Conservation (phyloP, 2,888 invertebrate genomes). For the Stenchaetothrips biformis region DNA sequence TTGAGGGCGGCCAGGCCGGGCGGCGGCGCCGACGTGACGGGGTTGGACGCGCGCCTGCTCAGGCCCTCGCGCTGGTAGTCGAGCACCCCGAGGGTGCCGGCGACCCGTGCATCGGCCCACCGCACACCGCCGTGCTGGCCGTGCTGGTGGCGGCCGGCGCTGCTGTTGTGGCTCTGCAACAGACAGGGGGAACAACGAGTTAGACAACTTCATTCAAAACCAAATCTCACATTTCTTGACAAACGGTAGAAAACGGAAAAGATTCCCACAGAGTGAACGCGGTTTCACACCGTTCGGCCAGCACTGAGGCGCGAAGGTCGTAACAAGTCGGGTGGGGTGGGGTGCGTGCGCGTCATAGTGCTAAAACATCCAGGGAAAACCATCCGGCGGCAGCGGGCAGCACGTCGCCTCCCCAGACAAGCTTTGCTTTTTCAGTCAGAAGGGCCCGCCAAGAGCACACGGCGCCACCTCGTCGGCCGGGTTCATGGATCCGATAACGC, state of each 20-base stretch:
- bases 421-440: too few species aligned
- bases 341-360: too few species aligned
- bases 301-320: conserved; percentile 4
- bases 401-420: not conserved
- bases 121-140: conserved; percentile 16
- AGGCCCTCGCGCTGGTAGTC: conserved; percentile 30
- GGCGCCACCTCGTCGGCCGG: too few species aligned
- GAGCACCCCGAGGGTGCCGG: conserved; percentile 25
- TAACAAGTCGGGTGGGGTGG: not conserved
- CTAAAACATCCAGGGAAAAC: too few species aligned
- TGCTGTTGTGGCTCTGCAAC: conserved; percentile 32
- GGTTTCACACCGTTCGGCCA: not conserved
- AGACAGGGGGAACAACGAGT: too few species aligned
- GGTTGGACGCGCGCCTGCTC: conserved; percentile 43
- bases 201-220: not conserved
- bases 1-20: conserved; percentile 29
- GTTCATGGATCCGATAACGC: too few species aligned
- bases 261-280: not conserved
- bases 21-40: conserved; percentile 42
- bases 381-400: not conserved
- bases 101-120: conserved; percentile 29
- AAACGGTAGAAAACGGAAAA: not conserved
- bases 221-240: not conserved
- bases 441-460: not conserved
- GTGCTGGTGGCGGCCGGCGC: not conserved